phyloP scores from a whole-genome alignment of 2,113 vertebrate genomes.

The Eretmochelys imbricata region DNA sequence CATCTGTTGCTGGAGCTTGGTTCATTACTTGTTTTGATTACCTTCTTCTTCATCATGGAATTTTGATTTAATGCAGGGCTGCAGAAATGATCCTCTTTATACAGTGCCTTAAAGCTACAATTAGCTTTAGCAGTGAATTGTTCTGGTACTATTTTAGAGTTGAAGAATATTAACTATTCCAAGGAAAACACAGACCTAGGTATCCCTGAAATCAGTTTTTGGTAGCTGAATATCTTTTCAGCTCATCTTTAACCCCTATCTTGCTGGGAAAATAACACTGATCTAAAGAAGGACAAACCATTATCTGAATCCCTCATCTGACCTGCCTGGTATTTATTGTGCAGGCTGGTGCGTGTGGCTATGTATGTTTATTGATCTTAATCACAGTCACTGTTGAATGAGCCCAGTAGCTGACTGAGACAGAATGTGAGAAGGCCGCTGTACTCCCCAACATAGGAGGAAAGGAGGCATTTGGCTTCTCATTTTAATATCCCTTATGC shows the following conservation, averaged over 20 bases:
- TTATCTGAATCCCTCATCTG: background rate
- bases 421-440: background rate
- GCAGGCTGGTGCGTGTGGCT: background rate
- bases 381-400: background rate
- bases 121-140: background rate
- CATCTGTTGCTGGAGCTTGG: accelerated
- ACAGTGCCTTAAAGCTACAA: background rate
- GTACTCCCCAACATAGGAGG: background rate
- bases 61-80: background rate
- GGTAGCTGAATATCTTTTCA: background rate
- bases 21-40: background rate
- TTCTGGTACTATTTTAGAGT: background rate
- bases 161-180: background rate
- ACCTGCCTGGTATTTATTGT: background rate
- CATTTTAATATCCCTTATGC: background rate
- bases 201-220: background rate
- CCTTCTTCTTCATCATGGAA: background rate
- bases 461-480: background rate
- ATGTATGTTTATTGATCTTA: background rate
- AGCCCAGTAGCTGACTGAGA: background rate
- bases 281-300: background rate
- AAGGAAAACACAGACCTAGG: background rate
- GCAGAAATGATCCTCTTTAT: background rate
- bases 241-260: background rate
- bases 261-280: background rate